A percentile compares a stretch with the other conserved stretches of the same genome.
Conservation (phyloP, 2,797 vertebrate species). For the Sebastes kiyomatsui region DNA sequence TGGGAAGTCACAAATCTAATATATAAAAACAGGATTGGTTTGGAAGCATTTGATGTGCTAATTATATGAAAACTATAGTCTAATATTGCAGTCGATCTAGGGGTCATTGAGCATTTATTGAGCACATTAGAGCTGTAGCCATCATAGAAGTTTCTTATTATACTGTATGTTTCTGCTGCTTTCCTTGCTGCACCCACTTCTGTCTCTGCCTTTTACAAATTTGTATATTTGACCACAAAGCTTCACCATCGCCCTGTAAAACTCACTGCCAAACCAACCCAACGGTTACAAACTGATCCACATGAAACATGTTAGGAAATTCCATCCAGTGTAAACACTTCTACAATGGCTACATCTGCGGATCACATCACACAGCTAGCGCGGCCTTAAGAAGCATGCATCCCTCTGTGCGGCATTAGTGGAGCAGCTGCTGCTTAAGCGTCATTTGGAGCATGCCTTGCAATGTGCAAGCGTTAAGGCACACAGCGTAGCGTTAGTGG, state of each 20-base stretch:
- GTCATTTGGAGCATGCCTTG: slow-evolving; percentile 44
- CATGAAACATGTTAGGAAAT: not conserved
- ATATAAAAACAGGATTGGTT: not conserved
- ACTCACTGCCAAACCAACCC: not conserved
- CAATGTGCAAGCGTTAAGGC: slow-evolving; percentile 36
- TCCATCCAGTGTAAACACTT: slow-evolving; percentile 25
- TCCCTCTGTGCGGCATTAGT: slow-evolving; percentile 18
- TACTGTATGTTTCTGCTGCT: not conserved
- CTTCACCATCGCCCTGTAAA: not conserved
- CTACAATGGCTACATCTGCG: slow-evolving; percentile 53
- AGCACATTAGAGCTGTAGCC: slow-evolving; percentile 44
- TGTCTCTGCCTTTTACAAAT: no score
- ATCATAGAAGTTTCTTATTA: slow-evolving; percentile 42
- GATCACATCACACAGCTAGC: slow-evolving; percentile 36
- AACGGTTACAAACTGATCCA: not conserved
- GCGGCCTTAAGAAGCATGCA: slow-evolving; percentile 57
- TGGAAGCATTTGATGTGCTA: not conserved
- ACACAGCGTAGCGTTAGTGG: slow-evolving; percentile 52
- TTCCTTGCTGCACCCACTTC: not conserved
- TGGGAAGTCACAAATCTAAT: not conserved
- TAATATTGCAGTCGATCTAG: not conserved
- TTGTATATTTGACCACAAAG: not conserved
- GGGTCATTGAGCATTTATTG: not conserved
- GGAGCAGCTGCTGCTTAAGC: slow-evolving; percentile 24
- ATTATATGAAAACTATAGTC: not conserved